phyloP scores from a whole-genome alignment of 2,888 invertebrate species.

The Dolichopus griseipennis region DNA sequence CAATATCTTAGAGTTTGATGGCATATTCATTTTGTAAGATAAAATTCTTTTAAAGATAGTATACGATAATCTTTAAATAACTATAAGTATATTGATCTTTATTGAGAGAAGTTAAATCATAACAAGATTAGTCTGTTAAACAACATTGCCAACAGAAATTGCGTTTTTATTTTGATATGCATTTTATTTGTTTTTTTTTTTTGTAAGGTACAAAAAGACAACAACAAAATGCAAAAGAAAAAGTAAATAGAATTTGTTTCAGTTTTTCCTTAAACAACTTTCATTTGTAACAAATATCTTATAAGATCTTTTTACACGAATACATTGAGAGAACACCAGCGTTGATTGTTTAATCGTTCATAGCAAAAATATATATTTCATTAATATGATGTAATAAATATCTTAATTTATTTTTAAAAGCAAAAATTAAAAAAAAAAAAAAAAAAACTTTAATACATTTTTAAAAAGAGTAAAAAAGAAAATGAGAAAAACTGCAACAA shows the following conservation, averaged over 20 bases:
- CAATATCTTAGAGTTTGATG: too few relatives aligned
- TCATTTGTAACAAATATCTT: not conserved
- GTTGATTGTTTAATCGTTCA: conserved; percentile 1
- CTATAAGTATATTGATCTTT: not conserved
- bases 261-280: not conserved
- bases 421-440: not conserved
- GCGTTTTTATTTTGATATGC: not conserved
- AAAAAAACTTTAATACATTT: not conserved
- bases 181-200: not conserved
- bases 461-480: too few relatives aligned
- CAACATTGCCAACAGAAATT: not conserved
- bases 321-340: not conserved
- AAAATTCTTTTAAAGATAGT: not conserved
- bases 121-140: not conserved
- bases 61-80: not conserved
- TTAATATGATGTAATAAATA: conserved; percentile 6
- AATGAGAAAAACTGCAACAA: too few relatives aligned
- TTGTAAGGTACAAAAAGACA: not conserved
- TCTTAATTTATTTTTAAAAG: conserved; percentile 1
- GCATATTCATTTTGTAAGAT: not conserved
- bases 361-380: conserved; percentile 1
- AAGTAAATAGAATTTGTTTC: not conserved
- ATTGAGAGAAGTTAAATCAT: not conserved
- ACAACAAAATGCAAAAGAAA: not conserved
- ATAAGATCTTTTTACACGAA: not conserved